Evolutionary conservation across 2,113 vertebrate species (phyloP).

Genomic region (Amphiprion ocellaris): DNA sequence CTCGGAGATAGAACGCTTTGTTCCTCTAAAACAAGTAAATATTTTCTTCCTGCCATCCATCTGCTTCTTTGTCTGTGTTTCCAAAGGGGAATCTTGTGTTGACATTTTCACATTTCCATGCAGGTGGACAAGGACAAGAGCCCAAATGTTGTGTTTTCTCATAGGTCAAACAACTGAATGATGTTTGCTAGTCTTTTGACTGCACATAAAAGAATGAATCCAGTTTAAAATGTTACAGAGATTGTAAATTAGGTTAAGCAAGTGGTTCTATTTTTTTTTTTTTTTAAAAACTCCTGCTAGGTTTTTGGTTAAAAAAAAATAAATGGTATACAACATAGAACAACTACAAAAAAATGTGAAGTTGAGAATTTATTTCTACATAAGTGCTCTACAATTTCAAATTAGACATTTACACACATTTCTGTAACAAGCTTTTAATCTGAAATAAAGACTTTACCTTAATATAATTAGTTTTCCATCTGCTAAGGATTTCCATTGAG

Average conservation of each 20-base stretch:
- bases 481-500: conserved; percentile 33
- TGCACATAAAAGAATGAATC: neutral
- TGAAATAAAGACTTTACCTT: conserved; percentile 72
- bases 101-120: conserved; percentile 48
- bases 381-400: neutral
- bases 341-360: too few relatives aligned
- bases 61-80: conserved; percentile 43
- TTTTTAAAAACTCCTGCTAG: too few relatives aligned
- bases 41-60: conserved; percentile 23
- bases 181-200: neutral
- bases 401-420: conserved; percentile 1
- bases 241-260: neutral
- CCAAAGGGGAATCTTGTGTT: conserved; percentile 43
- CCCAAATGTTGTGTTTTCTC: conserved; percentile 16
- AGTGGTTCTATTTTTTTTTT: neutral
- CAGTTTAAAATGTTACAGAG: neutral
- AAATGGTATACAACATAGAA: too few relatives aligned
- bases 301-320: too few relatives aligned
- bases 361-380: neutral
- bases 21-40: conserved; percentile 44
- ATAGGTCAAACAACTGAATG: conserved; percentile 1
- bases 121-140: conserved; percentile 36
- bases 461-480: conserved; percentile 35
- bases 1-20: conserved; percentile 41
- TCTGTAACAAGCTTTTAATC: neutral